These are phyloP conservation scores for Hoplostethus mediterraneus DNA, from an alignment of 2,797 vertebrate genomes.

Conservation along the genomic window DNA sequence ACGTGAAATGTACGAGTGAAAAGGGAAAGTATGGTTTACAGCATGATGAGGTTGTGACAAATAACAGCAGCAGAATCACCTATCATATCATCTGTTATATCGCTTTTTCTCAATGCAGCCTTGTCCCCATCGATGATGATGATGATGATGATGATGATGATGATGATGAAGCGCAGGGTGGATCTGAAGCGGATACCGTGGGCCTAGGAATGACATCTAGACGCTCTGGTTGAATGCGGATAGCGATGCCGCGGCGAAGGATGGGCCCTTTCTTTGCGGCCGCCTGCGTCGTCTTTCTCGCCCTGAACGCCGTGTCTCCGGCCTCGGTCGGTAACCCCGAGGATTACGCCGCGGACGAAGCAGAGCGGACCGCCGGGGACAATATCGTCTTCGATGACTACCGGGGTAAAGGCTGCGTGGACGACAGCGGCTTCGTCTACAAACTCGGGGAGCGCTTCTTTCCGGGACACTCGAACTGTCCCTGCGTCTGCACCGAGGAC, in stretches of 20 bases:
- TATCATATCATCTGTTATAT: constrained; percentile 34
- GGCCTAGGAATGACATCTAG: constrained; percentile 74
- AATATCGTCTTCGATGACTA: constrained; percentile 99
- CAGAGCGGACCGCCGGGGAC: constrained; percentile 91
- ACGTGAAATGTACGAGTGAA: background rate
- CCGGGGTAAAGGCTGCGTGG: constrained; percentile 98
- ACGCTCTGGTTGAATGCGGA: constrained; percentile 76
- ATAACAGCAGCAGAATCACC: constrained; percentile 37
- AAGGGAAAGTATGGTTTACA: constrained; percentile 12
- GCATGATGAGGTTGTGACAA: constrained; percentile 21
- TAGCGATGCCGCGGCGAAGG: constrained; percentile 82
- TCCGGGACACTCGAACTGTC: constrained; percentile 99
- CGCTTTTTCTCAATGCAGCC: constrained; percentile 54
- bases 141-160: constrained; percentile 47
- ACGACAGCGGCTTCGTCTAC: constrained; percentile 99
- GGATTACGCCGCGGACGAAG: constrained; percentile 94
- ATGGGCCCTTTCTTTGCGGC: constrained; percentile 93
- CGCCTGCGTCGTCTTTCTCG: constrained; percentile 90
- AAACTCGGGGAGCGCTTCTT: constrained; percentile 98
- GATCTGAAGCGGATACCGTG: constrained; percentile 65
- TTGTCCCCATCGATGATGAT: constrained; percentile 43
- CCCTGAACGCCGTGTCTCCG: constrained; percentile 85
- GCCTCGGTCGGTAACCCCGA: constrained; percentile 90
- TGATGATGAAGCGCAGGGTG: constrained; percentile 62
- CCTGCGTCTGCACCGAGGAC: constrained; percentile 98